phyloP scores from a whole-genome alignment of 1,140 invertebrate genomes.

The Trachelipus rathkii region DNA sequence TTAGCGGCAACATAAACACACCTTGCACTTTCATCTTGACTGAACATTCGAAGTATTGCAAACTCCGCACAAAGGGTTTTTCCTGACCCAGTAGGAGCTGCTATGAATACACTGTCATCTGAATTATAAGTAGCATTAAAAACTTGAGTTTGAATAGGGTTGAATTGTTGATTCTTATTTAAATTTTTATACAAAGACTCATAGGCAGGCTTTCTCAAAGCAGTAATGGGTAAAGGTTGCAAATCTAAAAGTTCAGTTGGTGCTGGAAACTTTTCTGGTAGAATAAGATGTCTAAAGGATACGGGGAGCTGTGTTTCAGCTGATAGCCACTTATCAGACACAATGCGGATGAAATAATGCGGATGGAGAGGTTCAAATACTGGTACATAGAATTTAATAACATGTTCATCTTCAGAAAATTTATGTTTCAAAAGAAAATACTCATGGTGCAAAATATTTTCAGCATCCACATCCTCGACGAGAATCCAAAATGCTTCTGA shows the following conservation, averaged over 20 bases:
- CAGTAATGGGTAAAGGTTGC: conserved; percentile 85
- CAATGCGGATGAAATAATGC: conserved; percentile 82
- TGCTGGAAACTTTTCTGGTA: conserved; percentile 96
- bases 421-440: conserved; percentile 95
- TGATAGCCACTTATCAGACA: conserved; percentile 71
- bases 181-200: conserved; percentile 75
- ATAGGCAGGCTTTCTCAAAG: conserved; percentile 72
- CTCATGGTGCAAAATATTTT: conserved; percentile 85
- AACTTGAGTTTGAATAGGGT: conserved; percentile 99
- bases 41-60: conserved; percentile 84
- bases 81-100: conserved; percentile 93
- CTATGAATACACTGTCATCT: conserved; percentile 97
- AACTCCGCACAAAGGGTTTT: conserved; percentile 97
- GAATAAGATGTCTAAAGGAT: conserved; percentile 92
- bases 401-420: conserved; percentile 89
- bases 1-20: conserved; percentile 93
- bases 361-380: conserved; percentile 97
- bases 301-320: conserved; percentile 95
- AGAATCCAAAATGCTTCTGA: conserved; percentile 99
- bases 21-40: conserved; percentile 58
- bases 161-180: conserved; percentile 83
- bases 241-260: conserved; percentile 97
- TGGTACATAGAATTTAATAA: conserved; percentile 97
- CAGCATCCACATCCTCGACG: conserved; percentile 63
- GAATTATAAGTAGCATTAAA: conserved; percentile 98